These are phyloP conservation scores for Tapirus indicus DNA, from an alignment of 2,797 vertebrate species.

Conservation along the genomic window DNA sequence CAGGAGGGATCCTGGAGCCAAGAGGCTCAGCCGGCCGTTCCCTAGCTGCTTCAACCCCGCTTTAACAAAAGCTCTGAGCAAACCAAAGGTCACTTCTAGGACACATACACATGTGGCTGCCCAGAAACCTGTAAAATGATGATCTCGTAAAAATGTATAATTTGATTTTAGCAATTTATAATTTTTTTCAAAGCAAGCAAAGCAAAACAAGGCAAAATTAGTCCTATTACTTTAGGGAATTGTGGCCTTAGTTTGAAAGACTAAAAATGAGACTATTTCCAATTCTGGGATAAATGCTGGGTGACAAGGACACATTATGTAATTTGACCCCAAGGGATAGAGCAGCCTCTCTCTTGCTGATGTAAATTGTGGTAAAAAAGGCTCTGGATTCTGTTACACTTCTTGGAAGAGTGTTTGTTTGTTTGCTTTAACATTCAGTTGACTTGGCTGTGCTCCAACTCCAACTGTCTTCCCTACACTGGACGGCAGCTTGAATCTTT, in stretches of 20 bases:
- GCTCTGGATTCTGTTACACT: neutral
- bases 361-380: neutral
- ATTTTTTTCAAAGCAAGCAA: neutral
- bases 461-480: neutral
- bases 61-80: neutral
- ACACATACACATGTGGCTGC: neutral
- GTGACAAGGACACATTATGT: neutral
- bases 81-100: neutral
- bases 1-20: neutral
- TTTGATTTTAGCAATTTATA: neutral
- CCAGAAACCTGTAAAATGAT: neutral
- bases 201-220: conserved; percentile 5
- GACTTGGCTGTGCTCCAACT: neutral
- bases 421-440: neutral
- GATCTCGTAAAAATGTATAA: neutral
- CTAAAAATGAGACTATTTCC: conserved; percentile 4
- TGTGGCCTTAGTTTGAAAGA: conserved; percentile 32
- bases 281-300: neutral
- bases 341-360: neutral
- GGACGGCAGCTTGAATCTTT: neutral
- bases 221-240: conserved; percentile 37
- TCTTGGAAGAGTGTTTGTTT: neutral
- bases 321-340: neutral
- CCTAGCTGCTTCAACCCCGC: neutral
- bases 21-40: neutral